Conservation (phyloP, 2,888 invertebrate genomes). For the Muscina levida region DNA sequence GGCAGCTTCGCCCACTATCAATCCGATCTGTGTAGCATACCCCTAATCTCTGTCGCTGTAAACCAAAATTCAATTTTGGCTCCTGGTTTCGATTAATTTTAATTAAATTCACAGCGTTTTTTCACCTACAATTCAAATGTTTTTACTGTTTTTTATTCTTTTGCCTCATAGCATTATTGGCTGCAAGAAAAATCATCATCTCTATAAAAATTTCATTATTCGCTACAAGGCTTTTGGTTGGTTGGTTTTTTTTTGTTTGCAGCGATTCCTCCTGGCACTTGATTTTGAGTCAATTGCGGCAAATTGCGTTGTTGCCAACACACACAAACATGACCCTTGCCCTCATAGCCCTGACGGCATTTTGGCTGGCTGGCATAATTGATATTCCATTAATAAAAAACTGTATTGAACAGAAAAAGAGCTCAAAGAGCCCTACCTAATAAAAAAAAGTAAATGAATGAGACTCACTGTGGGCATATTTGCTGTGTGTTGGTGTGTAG, state of each 20-base stretch:
- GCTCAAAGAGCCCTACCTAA: background rate
- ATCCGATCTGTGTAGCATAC: too few species aligned
- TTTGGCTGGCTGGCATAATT: too few species aligned
- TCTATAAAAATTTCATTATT: background rate
- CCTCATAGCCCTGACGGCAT: too few species aligned
- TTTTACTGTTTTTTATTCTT: background rate
- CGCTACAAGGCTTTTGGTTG: background rate
- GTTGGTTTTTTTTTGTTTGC: background rate
- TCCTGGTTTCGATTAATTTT: conserved; percentile 29
- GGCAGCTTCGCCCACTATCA: too few species aligned
- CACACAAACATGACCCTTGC: too few species aligned
- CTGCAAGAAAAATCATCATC: background rate
- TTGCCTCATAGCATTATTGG: background rate
- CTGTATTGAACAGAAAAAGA: background rate
- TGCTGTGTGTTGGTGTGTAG: too few species aligned
- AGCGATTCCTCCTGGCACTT: conserved; percentile 11
- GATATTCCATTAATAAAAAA: conserved; percentile 7
- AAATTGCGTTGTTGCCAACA: background rate
- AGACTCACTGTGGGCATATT: too few species aligned
- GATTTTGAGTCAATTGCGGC: background rate
- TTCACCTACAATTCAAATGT: background rate
- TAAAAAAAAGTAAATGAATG: too few species aligned
- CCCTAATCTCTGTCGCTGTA: too few species aligned
- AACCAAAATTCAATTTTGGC: conserved; percentile 13
- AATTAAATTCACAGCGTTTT: conserved; percentile 1